A percentile compares a stretch with the other conserved stretches of the same genome.
Evolutionary conservation across 1,140 invertebrate species (phyloP).

Genomic region (Bombus soroeensis): DNA sequence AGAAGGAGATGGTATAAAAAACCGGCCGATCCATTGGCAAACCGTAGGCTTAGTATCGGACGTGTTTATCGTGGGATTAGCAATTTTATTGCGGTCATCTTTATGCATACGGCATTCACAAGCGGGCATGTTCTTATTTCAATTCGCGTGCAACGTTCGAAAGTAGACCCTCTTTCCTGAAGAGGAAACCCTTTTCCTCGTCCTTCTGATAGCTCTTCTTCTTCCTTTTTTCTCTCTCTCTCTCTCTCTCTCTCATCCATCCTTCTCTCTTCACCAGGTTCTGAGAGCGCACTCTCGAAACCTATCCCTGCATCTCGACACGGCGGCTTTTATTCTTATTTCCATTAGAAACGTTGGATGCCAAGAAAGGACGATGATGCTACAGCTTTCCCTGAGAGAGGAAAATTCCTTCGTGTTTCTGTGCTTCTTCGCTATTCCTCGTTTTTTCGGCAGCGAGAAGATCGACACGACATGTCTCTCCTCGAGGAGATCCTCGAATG

Average conservation of each 20-base stretch:
- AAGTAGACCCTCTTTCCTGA: constrained; percentile 38
- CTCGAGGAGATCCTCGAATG: constrained; percentile 38
- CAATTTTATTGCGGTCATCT: constrained; percentile 61
- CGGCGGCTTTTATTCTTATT: constrained; percentile 43
- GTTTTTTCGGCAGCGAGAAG: not conserved
- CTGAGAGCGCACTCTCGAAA: constrained; percentile 2
- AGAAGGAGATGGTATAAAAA: constrained; percentile 14
- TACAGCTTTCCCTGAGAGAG: constrained; percentile 17
- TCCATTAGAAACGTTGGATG: constrained; percentile 33
- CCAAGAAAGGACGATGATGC: constrained; percentile 36
- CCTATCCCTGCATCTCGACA: constrained; percentile 45
- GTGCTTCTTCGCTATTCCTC: not conserved
- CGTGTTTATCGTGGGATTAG: constrained; percentile 67
- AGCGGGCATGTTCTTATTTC: constrained; percentile 9
- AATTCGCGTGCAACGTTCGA: constrained; percentile 34
- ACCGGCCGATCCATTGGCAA: constrained; percentile 1
- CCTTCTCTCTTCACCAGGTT: not conserved
- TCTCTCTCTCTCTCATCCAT: not conserved
- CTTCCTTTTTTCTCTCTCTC: not conserved
- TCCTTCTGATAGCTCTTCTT: not conserved
- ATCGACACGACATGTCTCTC: not conserved
- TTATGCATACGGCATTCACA: constrained; percentile 23
- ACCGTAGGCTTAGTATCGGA: constrained; percentile 54
- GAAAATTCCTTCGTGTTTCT: constrained; percentile 25
- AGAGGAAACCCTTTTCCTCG: constrained; percentile 12